Evolutionary conservation across 1,140 invertebrate species (phyloP).

Genomic region (Bombus soroeensis): DNA sequence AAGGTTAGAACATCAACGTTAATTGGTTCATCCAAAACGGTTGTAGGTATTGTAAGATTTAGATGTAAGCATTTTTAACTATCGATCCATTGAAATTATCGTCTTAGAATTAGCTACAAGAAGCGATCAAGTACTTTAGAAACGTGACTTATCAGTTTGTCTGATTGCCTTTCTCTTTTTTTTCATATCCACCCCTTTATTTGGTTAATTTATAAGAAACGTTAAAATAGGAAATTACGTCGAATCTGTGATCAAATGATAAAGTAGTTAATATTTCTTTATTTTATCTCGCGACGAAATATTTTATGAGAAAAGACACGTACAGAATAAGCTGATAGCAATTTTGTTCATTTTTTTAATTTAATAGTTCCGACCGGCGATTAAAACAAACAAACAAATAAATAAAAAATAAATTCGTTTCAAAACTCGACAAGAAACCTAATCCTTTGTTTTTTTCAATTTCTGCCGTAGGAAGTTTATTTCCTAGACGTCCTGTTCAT

Average conservation of each 20-base stretch:
- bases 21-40: constrained; percentile 3
- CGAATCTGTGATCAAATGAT: not conserved
- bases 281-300: not conserved
- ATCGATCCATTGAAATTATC: not conserved
- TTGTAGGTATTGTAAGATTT: not conserved
- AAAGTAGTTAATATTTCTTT: not conserved
- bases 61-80: constrained; percentile 24
- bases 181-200: not conserved
- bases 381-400: not conserved
- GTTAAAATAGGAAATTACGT: not conserved
- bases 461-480: constrained; percentile 74
- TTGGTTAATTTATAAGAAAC: not conserved
- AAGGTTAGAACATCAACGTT: too few relatives aligned
- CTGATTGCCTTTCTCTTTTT: not conserved
- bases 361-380: constrained; percentile 22
- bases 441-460: constrained; percentile 74
- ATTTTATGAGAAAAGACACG: not conserved
- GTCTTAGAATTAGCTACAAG: not conserved
- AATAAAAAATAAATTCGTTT: not conserved
- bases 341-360: not conserved
- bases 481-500: constrained; percentile 72
- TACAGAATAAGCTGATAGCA: not conserved
- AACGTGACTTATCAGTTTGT: not conserved
- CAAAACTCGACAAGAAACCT: constrained; percentile 40
- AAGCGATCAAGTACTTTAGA: constrained; percentile 12